phyloP scores from a whole-genome alignment of 2,888 invertebrate species.

The Marronus borbonicus region DNA sequence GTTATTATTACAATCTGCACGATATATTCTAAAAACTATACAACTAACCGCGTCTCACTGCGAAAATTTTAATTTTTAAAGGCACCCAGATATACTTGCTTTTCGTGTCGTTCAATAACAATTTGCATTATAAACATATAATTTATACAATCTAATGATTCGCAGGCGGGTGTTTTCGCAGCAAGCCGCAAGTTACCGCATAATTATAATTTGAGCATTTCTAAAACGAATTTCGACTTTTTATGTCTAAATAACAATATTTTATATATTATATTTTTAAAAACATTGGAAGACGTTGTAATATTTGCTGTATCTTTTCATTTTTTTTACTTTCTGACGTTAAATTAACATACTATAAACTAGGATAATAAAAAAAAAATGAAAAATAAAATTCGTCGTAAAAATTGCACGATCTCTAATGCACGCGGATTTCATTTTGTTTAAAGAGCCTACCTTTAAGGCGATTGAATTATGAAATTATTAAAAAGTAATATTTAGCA shows the following conservation, averaged over 20 bases:
- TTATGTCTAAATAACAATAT: slow-evolving; percentile 26
- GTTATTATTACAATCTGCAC: not conserved
- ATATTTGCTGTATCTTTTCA: slow-evolving; percentile 59
- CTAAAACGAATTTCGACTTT: slow-evolving; percentile 38
- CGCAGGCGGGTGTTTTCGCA: too few species aligned
- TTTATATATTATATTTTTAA: slow-evolving; percentile 2
- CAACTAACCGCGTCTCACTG: not conserved
- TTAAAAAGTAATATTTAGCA: slow-evolving; percentile 10
- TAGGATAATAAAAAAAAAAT: slow-evolving; percentile 16
- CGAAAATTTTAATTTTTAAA: too few species aligned
- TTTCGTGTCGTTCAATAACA: too few species aligned
- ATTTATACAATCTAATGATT: too few species aligned
- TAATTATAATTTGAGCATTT: slow-evolving; percentile 49
- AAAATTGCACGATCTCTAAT: slow-evolving; percentile 36
- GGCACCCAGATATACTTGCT: too few species aligned
- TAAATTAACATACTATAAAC: slow-evolving; percentile 27
- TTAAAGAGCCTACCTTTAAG: slow-evolving; percentile 35
- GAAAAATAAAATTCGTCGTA: slow-evolving; percentile 42
- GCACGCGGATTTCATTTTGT: slow-evolving; percentile 1
- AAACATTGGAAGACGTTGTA: slow-evolving; percentile 61
- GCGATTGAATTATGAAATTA: not conserved
- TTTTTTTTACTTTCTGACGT: not conserved
- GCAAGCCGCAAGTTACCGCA: too few species aligned
- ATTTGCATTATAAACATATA: too few species aligned
- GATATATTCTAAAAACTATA: slow-evolving; percentile 13